phyloP scores from a whole-genome alignment of 2,113 vertebrate genomes.

The Perca fluviatilis region DNA sequence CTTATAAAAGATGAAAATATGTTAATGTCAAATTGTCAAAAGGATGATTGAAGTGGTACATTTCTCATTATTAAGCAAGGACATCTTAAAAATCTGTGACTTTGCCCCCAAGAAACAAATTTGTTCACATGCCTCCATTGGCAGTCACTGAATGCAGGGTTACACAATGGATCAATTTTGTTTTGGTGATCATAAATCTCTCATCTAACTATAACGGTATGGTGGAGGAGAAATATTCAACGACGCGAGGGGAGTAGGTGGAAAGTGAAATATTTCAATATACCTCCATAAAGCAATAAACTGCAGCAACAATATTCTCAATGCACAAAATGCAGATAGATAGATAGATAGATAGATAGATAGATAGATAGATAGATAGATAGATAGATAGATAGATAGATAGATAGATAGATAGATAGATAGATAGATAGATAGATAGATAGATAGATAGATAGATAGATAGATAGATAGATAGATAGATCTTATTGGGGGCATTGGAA shows the following conservation, averaged over 20 bases:
- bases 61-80: slow-evolving; percentile 19
- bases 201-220: slow-evolving; percentile 53
- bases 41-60: slow-evolving; percentile 6
- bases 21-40: slow-evolving; percentile 24
- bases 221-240: slow-evolving; percentile 65
- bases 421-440: too few relatives aligned
- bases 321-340: slow-evolving; percentile 14
- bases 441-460: too few relatives aligned
- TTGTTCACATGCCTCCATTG: slow-evolving; percentile 50
- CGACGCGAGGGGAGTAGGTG: slow-evolving; percentile 40
- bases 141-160: slow-evolving; percentile 32
- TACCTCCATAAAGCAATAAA: slow-evolving; percentile 60
- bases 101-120: slow-evolving; percentile 39
- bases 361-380: too few relatives aligned
- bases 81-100: not conserved
- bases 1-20: slow-evolving; percentile 39
- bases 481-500: slow-evolving; percentile 18
- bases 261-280: slow-evolving; percentile 68
- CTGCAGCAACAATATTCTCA: slow-evolving; percentile 56
- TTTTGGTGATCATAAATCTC: slow-evolving; percentile 73
- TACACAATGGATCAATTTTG: slow-evolving; percentile 59
- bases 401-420: too few relatives aligned
- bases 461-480: too few relatives aligned
- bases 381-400: too few relatives aligned
- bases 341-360: too few relatives aligned